phyloP scores from a whole-genome alignment of 2,888 invertebrate genomes.

The Carcina quercana region DNA sequence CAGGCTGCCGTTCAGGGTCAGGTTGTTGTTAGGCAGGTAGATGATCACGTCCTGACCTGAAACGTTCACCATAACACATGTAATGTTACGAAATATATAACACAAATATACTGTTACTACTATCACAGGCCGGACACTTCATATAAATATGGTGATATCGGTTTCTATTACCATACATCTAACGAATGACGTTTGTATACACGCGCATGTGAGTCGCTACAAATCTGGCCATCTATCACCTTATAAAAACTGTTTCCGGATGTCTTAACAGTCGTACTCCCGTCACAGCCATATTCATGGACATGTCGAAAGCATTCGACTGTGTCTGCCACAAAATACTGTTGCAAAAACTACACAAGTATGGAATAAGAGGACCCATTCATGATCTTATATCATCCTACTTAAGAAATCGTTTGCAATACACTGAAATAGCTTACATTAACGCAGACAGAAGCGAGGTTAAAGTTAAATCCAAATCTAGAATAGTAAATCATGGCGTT shows the following conservation, averaged over 20 bases:
- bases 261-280: slow-evolving; percentile 3
- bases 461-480: not conserved
- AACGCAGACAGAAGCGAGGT: not conserved
- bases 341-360: slow-evolving; percentile 4
- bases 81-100: too few relatives aligned
- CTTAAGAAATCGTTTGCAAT: not conserved
- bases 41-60: slow-evolving; percentile 90
- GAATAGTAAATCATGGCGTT: not conserved
- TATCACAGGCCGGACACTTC: too few relatives aligned
- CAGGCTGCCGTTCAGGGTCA: slow-evolving; percentile 90
- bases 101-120: too few relatives aligned
- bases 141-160: too few relatives aligned
- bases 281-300: slow-evolving; percentile 4
- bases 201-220: too few relatives aligned
- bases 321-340: slow-evolving; percentile 4
- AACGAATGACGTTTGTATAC: too few relatives aligned
- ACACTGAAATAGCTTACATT: not conserved
- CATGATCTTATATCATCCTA: not conserved
- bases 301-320: slow-evolving; percentile 12
- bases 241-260: not conserved
- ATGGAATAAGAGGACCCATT: slow-evolving; percentile 6
- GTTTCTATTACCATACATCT: too few relatives aligned
- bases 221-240: slow-evolving; percentile 4
- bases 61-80: too few relatives aligned
- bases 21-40: slow-evolving; percentile 89